Conservation (phyloP, 2,113 vertebrate species). For the Salminus brasiliensis region DNA sequence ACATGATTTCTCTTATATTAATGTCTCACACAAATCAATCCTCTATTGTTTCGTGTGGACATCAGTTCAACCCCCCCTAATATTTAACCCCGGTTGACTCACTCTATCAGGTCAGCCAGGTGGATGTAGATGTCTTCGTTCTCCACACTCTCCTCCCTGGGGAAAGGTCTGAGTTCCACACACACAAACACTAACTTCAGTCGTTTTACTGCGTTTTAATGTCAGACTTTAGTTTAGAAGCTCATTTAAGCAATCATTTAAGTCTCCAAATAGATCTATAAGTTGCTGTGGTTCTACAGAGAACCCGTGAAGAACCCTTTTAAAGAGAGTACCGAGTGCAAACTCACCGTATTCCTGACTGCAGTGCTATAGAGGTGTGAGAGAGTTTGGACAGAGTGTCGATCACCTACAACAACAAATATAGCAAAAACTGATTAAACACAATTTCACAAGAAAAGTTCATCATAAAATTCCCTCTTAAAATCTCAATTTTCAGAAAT, state of each 20-base stretch:
- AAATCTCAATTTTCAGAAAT: too few species aligned
- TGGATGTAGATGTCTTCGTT: conserved; percentile 92
- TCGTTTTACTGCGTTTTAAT: not conserved
- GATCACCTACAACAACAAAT: conserved; percentile 81
- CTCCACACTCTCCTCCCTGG: conserved; percentile 85
- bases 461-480: not conserved
- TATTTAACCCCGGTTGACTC: conserved; percentile 66
- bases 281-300: too few species aligned
- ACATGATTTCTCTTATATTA: too few species aligned
- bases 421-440: not conserved
- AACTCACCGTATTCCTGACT: conserved; percentile 86
- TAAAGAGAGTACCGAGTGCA: too few species aligned
- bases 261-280: too few species aligned
- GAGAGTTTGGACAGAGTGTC: conserved; percentile 92
- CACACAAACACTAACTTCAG: conserved; percentile 13
- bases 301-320: too few species aligned
- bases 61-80: too few species aligned
- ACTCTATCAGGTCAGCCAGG: conserved; percentile 94
- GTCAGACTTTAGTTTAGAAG: not conserved
- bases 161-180: conserved; percentile 83
- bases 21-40: too few species aligned
- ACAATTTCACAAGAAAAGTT: not conserved
- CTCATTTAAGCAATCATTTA: too few species aligned
- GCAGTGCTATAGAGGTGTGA: conserved; percentile 77
- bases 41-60: too few species aligned